A percentile compares a stretch with the other conserved stretches of the same genome.
phyloP scores from a whole-genome alignment of 2,888 invertebrate species.

The Drosophila subsilvestris region DNA sequence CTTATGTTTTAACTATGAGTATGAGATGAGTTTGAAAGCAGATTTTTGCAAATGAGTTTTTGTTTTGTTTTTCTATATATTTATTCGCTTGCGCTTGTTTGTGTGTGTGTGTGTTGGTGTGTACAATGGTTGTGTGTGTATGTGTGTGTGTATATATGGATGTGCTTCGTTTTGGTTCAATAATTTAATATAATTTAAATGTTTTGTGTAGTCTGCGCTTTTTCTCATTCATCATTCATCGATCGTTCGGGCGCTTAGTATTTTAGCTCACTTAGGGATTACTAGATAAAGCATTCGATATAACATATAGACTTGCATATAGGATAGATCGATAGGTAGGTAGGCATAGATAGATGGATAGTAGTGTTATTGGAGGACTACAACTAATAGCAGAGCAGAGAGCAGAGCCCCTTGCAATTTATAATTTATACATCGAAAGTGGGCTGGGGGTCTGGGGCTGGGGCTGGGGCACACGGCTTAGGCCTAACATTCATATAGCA shows the following conservation, averaged over 20 bases:
- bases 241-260: conserved; percentile 34
- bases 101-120: conserved; percentile 30
- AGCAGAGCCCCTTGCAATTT: conserved; percentile 55
- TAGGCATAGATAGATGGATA: conserved; percentile 41
- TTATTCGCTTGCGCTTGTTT: conserved; percentile 48
- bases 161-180: conserved; percentile 74
- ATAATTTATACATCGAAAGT: conserved; percentile 68
- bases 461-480: conserved; percentile 53
- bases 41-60: conserved; percentile 71
- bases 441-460: too few species aligned
- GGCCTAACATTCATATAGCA: conserved; percentile 53
- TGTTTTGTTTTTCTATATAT: conserved; percentile 47
- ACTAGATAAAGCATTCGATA: conserved; percentile 74
- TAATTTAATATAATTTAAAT: conserved; percentile 64
- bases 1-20: conserved; percentile 74
- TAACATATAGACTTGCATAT: conserved; percentile 37
- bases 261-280: conserved; percentile 33
- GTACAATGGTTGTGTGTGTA: conserved; percentile 34
- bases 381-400: conserved; percentile 57
- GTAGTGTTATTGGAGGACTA: conserved; percentile 42
- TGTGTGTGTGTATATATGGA: conserved; percentile 43
- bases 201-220: conserved; percentile 28
- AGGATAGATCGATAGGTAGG: background rate
- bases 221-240: conserved; percentile 1
- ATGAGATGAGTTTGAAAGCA: conserved; percentile 78